A percentile compares a stretch with the other conserved stretches of the same genome.
Conservation (phyloP, 2,888 invertebrate species). For the Caenorhabditis sp. region DNA sequence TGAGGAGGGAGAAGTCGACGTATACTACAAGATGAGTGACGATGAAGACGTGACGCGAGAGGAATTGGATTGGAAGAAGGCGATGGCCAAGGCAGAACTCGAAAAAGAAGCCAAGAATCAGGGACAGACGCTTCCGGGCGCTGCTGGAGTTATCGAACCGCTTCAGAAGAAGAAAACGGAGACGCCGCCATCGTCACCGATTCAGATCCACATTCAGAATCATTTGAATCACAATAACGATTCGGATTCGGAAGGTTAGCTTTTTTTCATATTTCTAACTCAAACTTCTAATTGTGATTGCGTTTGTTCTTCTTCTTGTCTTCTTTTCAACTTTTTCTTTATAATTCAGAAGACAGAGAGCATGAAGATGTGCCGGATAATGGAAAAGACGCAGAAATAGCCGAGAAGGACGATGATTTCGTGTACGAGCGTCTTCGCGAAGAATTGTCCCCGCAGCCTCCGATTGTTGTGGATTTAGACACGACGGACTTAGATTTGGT, state of each 20-base stretch:
- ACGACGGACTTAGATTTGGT: slow-evolving; percentile 55
- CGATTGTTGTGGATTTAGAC: slow-evolving; percentile 57
- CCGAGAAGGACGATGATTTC: slow-evolving; percentile 56
- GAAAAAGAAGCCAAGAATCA: slow-evolving; percentile 42
- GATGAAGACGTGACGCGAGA: slow-evolving; percentile 67
- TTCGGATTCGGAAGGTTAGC: slow-evolving; percentile 52
- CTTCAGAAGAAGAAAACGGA: slow-evolving; percentile 28
- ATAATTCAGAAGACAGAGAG: slow-evolving; percentile 60
- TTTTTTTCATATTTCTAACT: neutral
- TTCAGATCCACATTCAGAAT: slow-evolving; percentile 40
- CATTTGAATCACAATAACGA: slow-evolving; percentile 40
- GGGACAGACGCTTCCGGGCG: slow-evolving; percentile 31
- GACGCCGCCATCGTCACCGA: slow-evolving; percentile 54
- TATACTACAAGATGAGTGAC: slow-evolving; percentile 71
- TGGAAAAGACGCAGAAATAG: slow-evolving; percentile 53
- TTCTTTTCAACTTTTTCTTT: no score
- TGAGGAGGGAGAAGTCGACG: slow-evolving; percentile 68
- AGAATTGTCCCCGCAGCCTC: slow-evolving; percentile 70
- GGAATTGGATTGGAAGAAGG: slow-evolving; percentile 59
- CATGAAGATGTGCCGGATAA: slow-evolving; percentile 51
- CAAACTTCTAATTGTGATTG: slow-evolving; percentile 15
- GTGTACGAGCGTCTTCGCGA: slow-evolving; percentile 75
- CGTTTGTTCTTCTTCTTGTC: no score
- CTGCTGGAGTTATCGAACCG: neutral
- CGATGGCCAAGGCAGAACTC: slow-evolving; percentile 43